These are phyloP conservation scores for Oscheius sp. DNA, from an alignment of 2,888 invertebrate species.

Conservation along the genomic window DNA sequence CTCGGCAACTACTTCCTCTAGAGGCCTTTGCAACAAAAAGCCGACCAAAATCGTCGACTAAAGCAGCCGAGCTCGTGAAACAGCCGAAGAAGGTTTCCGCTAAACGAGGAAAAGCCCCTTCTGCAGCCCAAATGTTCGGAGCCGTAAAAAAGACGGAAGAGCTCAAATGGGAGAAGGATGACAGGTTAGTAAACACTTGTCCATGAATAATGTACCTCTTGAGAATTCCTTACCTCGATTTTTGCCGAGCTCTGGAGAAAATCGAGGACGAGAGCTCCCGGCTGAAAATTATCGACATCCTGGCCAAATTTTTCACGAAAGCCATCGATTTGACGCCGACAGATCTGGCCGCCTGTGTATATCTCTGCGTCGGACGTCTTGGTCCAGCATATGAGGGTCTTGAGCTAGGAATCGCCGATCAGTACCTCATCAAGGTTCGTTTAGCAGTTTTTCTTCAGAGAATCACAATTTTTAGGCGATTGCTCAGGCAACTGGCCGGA, in stretches of 20 bases:
- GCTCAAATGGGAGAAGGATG: slow-evolving; percentile 16
- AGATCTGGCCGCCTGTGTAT: slow-evolving; percentile 90
- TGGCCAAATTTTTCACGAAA: slow-evolving; percentile 85
- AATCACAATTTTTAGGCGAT: slow-evolving; percentile 46
- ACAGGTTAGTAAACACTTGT: not conserved
- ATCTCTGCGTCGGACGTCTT: slow-evolving; percentile 93
- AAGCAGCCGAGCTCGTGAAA: not conserved
- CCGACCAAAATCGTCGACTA: not conserved
- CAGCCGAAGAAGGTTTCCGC: not conserved
- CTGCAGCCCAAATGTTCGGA: slow-evolving; percentile 11
- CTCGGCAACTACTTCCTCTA: not conserved
- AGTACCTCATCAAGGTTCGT: slow-evolving; percentile 88
- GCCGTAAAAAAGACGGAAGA: slow-evolving; percentile 5
- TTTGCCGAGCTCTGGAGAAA: slow-evolving; percentile 88
- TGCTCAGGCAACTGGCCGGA: slow-evolving; percentile 53
- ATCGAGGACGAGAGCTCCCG: slow-evolving; percentile 81
- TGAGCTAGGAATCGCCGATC: slow-evolving; percentile 94
- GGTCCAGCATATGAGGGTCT: slow-evolving; percentile 95
- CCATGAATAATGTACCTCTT: slow-evolving; percentile 44
- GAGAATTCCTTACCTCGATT: slow-evolving; percentile 91
- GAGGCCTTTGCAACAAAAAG: not conserved
- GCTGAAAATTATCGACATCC: slow-evolving; percentile 89
- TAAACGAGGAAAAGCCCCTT: not conserved
- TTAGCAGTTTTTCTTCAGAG: not conserved
- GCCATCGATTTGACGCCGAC: slow-evolving; percentile 88